Base-by-base conservation (phyloP, 1,140 invertebrate genomes). In the Tetraneura akinire region DNA sequence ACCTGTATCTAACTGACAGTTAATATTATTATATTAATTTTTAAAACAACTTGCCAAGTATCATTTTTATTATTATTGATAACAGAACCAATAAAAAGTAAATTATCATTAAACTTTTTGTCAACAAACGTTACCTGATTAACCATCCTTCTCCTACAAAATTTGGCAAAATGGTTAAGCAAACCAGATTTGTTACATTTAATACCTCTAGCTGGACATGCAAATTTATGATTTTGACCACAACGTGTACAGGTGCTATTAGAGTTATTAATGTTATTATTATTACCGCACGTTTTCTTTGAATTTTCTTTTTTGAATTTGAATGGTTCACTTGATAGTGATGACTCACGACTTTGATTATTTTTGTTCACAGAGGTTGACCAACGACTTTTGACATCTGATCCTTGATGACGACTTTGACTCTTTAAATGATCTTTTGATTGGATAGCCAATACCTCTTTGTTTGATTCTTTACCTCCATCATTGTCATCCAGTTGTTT, bases 401-500 rank as follows among this genome's bases (percentile, higher is more conserved):
- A 62, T 23, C 57, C 23, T 62, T 62, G 57, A 26, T 29, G 57
- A 62, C 29, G 29, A 29, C 23, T 14, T 62, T n/a, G 57, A 32
- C 57, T 62, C 23, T 62, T 62, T 23, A 62, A 62, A 62, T 62
- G 14, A 29, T 62, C 57, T 62, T 62, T 62, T 29, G 57, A 62
- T 29, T 62, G 57, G 18, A 62, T 29, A 62, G 23, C 21, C 29
- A 62, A 62, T 62, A 62, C 21, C n/a, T 53, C 51, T 62, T 62
- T 62, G 23, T 29, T 60, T 11, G 10, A 13, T 60, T 60, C 26
- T 60, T 60, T 60, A 23, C 57, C 29, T 62, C 57, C 57, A 29
- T 26, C 55, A 57, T 21, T 57, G 55, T 4, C 23, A 62, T 62
- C 57, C 57, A 29, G 57, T 32, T 62, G 57, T 32, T 62, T 62